A percentile compares a stretch with the other conserved stretches of the same genome.
Evolutionary conservation across 2,888 invertebrate genomes (phyloP).

Genomic region (Leptinotarsa peninsularis): DNA sequence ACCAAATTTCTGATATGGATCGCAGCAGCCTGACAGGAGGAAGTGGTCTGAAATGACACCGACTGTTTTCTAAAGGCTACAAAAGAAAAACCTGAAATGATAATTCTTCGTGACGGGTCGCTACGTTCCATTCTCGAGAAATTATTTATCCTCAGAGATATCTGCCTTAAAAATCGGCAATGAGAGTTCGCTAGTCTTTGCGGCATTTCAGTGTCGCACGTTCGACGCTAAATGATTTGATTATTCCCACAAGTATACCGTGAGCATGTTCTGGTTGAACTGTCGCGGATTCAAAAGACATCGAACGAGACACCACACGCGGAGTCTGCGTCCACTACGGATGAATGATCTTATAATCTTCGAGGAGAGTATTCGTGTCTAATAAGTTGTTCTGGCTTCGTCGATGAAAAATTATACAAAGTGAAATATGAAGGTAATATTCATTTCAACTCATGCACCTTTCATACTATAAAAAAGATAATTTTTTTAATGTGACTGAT

Average conservation of each 20-base stretch:
- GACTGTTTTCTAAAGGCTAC: background rate
- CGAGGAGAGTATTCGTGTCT: slow-evolving; percentile 3
- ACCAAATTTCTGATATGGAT: background rate
- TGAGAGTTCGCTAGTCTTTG: slow-evolving; percentile 16
- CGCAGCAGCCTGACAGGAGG: background rate
- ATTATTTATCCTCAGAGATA: slow-evolving; percentile 10
- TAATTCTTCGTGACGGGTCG: slow-evolving; percentile 19
- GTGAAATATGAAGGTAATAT: background rate
- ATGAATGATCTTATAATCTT: slow-evolving; percentile 17
- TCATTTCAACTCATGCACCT: background rate
- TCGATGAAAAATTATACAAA: background rate
- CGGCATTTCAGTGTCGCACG: slow-evolving; percentile 48
- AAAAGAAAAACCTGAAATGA: slow-evolving; percentile 13
- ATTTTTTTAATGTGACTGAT: too few relatives aligned
- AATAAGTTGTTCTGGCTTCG: background rate
- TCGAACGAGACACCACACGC: slow-evolving; percentile 31
- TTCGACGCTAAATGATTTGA: slow-evolving; percentile 58
- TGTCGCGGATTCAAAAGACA: slow-evolving; percentile 52
- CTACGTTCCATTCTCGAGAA: slow-evolving; percentile 11
- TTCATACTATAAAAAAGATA: too few relatives aligned
- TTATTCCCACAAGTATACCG: slow-evolving; percentile 58
- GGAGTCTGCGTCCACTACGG: slow-evolving; percentile 16
- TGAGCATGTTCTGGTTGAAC: slow-evolving; percentile 58
- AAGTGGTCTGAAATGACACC: background rate
- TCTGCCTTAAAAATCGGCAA: slow-evolving; percentile 17